Conservation (phyloP, 2,113 vertebrate species). For the Psettodes erumei region DNA sequence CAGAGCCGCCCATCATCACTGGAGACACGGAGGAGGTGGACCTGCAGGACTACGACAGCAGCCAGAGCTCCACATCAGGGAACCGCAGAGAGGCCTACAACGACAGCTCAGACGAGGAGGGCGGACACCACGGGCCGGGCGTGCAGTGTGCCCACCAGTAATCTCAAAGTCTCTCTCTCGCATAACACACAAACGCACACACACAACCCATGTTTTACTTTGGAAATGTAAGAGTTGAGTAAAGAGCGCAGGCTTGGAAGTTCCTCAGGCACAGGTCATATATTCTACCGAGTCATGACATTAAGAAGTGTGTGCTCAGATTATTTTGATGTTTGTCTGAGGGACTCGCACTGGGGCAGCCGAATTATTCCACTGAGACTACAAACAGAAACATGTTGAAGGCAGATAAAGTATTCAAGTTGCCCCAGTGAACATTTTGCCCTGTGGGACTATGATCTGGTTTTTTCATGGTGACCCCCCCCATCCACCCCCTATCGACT, state of each 20-base stretch:
- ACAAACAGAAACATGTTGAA: slow-evolving; percentile 36
- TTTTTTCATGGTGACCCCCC: slow-evolving; percentile 28
- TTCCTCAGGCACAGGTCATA: slow-evolving; percentile 55
- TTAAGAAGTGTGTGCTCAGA: slow-evolving; percentile 29
- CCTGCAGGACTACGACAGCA: slow-evolving; percentile 94
- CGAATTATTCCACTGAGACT: slow-evolving; percentile 21
- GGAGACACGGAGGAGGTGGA: slow-evolving; percentile 96
- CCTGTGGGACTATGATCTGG: slow-evolving; percentile 41
- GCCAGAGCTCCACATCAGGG: slow-evolving; percentile 90
- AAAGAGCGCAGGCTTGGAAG: slow-evolving; percentile 75
- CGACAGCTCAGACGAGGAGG: slow-evolving; percentile 97
- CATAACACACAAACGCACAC: not conserved
- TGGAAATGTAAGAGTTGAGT: slow-evolving; percentile 73
- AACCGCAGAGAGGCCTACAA: slow-evolving; percentile 95
- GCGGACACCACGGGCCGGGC: slow-evolving; percentile 93
- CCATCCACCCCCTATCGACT: not conserved
- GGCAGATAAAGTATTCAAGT: slow-evolving; percentile 43
- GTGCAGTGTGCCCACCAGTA: slow-evolving; percentile 99
- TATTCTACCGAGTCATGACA: slow-evolving; percentile 1
- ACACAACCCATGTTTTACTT: slow-evolving; percentile 21
- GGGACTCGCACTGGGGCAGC: slow-evolving; percentile 35
- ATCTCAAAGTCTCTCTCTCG: slow-evolving; percentile 24
- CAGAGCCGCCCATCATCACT: slow-evolving; percentile 89
- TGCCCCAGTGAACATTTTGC: slow-evolving; percentile 32
- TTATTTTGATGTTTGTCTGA: slow-evolving; percentile 52